These are phyloP conservation scores for Synergus japonicus DNA, from an alignment of 2,888 invertebrate species.

Conservation along the genomic window DNA sequence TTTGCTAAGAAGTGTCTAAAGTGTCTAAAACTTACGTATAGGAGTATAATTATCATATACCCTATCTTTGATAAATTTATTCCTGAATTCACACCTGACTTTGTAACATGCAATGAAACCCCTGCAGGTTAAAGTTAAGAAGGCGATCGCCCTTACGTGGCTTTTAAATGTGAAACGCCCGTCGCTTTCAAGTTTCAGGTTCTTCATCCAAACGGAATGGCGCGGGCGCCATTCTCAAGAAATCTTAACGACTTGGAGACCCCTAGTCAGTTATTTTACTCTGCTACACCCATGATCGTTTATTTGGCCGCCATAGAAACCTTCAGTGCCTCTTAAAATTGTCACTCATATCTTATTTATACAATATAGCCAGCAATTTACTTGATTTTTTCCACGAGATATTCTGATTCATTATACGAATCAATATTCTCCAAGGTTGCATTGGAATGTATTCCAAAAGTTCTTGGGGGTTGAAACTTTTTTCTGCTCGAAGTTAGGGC, in stretches of 20 bases:
- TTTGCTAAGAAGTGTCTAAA: background rate
- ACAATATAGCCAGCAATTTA: no score
- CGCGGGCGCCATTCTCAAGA: constrained; percentile 44
- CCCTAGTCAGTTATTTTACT: background rate
- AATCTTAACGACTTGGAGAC: constrained; percentile 44
- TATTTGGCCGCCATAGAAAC: constrained; percentile 14
- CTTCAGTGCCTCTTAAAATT: background rate
- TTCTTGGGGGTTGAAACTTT: no score
- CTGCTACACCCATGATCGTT: constrained; percentile 16
- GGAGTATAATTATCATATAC: background rate
- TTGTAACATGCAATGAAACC: background rate
- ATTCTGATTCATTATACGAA: background rate
- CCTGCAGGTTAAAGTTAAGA: background rate
- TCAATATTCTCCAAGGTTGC: background rate
- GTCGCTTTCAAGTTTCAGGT: background rate
- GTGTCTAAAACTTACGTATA: background rate
- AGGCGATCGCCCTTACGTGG: background rate
- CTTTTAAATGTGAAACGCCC: constrained; percentile 6
- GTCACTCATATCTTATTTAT: constrained; percentile 4
- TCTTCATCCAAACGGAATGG: constrained; percentile 16
- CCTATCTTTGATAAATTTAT: background rate
- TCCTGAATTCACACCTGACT: background rate
- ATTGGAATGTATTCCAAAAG: no score
- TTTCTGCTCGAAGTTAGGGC: no score
- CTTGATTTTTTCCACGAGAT: background rate